Evolutionary conservation across 2,113 vertebrate genomes (phyloP), one percentile per base, ranked within the genome.

Genomic region (Lepidothrix coronata): DNA sequence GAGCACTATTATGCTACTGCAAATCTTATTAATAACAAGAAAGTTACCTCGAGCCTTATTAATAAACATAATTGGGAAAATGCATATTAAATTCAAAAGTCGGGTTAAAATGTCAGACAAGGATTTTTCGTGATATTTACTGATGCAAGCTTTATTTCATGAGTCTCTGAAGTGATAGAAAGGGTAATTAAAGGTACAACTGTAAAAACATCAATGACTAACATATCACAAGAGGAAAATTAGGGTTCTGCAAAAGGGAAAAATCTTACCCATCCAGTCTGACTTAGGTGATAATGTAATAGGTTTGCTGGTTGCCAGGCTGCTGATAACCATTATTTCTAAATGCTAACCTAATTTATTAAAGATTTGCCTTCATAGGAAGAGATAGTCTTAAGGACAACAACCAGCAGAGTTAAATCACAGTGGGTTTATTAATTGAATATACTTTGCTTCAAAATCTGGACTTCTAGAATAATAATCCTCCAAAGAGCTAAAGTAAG

Each of bases 101-200:
- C 85, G 65, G 44, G 65, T 74, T 85, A 57, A 88, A 93, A 95
- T 91, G 82, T 85, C 88, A 93, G 72, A 25, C 15, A 11, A 68
- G n/a, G 63, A 70, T 88, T 92, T 94, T 46, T 91, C 0, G 0
- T 85, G 41, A 23, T 94, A 80, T 80, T 94, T 96, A 91, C 75
- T 65, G 28, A 76, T 88, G 37, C 68, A 52, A 18, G 33, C 22
- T 81, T 81, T 85, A 57, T 93, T 88, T 93, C 78, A 35, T 61
- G 33, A 88, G 19, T 59, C 66, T 70, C 27, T 87, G 70, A 67
- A 92, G 43, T 72, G 82, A 78, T 41, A 85, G 58, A 65, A 91
- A 80, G 67, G 66, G 67, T 85, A 94, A 75, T 90, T 89, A 91
- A 77, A 91, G 68, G 49, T 83, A 62, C n/a, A 65, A 3, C 68